Percentiles rank a stretch among this genome's conserved stretches.
phyloP scores from a whole-genome alignment of 2,888 invertebrate species.

The Drosophila mayaguana region DNA sequence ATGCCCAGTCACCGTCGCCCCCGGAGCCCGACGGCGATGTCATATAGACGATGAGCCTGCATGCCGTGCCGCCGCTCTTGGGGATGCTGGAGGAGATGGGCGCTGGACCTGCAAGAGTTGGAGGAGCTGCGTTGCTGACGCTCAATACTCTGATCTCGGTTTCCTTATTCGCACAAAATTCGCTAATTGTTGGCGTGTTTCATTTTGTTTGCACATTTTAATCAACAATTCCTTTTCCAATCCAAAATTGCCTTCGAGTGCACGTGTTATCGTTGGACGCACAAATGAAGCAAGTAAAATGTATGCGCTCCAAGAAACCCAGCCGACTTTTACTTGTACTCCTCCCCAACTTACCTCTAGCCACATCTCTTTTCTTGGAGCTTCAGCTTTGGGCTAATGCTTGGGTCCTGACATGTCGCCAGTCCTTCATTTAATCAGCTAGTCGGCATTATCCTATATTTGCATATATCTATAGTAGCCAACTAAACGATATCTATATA shows the following conservation, averaged over 20 bases:
- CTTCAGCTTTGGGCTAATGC: no score
- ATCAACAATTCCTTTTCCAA: slow-evolving; percentile 27
- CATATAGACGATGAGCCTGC: slow-evolving; percentile 34
- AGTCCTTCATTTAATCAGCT: no score
- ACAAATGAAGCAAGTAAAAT: slow-evolving; percentile 54
- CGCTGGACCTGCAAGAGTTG: slow-evolving; percentile 8
- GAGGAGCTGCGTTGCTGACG: slow-evolving; percentile 6
- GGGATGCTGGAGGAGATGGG: slow-evolving; percentile 10
- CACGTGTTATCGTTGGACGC: slow-evolving; percentile 37
- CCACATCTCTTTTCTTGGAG: no score
- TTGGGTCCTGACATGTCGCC: no score
- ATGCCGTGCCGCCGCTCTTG: slow-evolving; percentile 12
- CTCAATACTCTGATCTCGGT: slow-evolving; percentile 18
- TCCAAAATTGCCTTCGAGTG: slow-evolving; percentile 46
- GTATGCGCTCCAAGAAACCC: slow-evolving; percentile 45
- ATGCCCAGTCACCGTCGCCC: slow-evolving; percentile 14
- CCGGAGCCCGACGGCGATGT: slow-evolving; percentile 53
- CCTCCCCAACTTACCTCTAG: no score
- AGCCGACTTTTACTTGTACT: background rate
- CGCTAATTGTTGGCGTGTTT: slow-evolving; percentile 48
- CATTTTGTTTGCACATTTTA: slow-evolving; percentile 45
- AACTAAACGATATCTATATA: no score
- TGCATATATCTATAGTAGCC: no score
- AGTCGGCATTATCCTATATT: no score
- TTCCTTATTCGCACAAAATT: slow-evolving; percentile 22